A percentile compares a stretch with the other conserved stretches of the same genome.
Evolutionary conservation across 2,888 invertebrate species (phyloP).

Genomic region (Masnerella sp.): DNA sequence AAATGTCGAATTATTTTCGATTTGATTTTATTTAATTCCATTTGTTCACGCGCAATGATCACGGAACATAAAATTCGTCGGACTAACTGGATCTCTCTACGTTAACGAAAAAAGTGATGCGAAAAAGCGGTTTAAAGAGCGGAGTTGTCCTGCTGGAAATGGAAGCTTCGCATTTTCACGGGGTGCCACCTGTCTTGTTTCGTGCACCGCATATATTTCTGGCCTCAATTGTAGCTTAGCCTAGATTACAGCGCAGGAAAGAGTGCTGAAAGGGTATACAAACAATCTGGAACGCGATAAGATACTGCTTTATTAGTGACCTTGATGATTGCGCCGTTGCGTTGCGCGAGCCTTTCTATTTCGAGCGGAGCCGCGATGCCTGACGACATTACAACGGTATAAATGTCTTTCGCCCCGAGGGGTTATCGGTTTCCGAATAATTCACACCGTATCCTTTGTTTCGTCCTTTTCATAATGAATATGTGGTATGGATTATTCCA

Average conservation of each 20-base stretch:
- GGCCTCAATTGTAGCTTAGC: constrained; percentile 60
- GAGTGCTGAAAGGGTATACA: constrained; percentile 60
- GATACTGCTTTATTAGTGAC: constrained; percentile 61
- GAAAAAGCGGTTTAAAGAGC: constrained; percentile 7
- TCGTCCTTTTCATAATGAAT: constrained; percentile 19
- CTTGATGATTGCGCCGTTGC: constrained; percentile 54
- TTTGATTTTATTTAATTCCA: too few species aligned
- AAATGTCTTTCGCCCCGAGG: constrained; percentile 31
- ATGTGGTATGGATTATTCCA: too few species aligned
- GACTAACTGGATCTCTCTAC: not conserved
- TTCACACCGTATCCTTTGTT: constrained; percentile 28
- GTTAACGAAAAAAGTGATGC: constrained; percentile 5
- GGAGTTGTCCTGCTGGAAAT: constrained; percentile 43
- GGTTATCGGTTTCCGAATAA: constrained; percentile 46
- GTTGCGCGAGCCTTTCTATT: constrained; percentile 50
- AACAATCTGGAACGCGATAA: constrained; percentile 62
- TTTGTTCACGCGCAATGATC: not conserved
- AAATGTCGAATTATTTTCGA: too few species aligned
- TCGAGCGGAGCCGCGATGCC: constrained; percentile 40
- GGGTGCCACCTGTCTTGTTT: constrained; percentile 56
- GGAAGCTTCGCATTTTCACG: constrained; percentile 42
- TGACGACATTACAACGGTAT: constrained; percentile 38
- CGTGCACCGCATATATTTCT: constrained; percentile 57
- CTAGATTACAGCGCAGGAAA: constrained; percentile 60
- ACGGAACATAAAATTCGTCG: not conserved